These are phyloP conservation scores for Hypomecis punctinalis DNA, from an alignment of 2,888 invertebrate species.

Conservation along the genomic window DNA sequence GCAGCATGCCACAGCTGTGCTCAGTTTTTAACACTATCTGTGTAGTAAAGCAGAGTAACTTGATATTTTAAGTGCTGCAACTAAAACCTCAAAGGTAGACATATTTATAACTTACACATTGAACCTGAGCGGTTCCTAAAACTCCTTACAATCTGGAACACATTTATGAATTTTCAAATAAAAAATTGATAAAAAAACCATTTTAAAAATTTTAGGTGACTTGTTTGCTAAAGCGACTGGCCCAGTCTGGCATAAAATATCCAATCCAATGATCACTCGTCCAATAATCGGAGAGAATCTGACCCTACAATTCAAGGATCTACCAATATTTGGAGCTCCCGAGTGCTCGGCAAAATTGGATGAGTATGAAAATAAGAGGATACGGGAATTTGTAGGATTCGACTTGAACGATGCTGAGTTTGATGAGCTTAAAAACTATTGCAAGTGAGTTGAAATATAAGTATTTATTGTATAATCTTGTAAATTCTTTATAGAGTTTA, in stretches of 20 bases:
- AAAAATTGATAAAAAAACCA: neutral
- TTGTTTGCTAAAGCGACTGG: conserved; percentile 56
- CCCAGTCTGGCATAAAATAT: conserved; percentile 61
- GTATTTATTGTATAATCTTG: too few species aligned
- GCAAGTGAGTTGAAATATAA: conserved; percentile 65
- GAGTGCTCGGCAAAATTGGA: conserved; percentile 46
- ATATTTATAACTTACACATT: too few species aligned
- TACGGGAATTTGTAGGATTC: conserved; percentile 67
- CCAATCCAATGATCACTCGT: conserved; percentile 57
- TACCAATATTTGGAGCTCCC: conserved; percentile 66
- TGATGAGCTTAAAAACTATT: conserved; percentile 69
- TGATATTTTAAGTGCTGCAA: too few species aligned
- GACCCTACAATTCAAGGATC: conserved; percentile 58
- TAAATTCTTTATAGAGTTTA: too few species aligned
- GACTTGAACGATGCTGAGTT: conserved; percentile 70
- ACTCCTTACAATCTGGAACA: too few species aligned
- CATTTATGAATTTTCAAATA: too few species aligned
- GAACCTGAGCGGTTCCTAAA: too few species aligned
- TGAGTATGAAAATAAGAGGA: conserved; percentile 54
- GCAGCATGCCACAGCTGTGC: too few species aligned
- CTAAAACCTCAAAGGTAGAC: too few species aligned
- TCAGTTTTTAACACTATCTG: too few species aligned
- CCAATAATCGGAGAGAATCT: conserved; percentile 64
- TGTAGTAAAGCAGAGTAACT: too few species aligned
- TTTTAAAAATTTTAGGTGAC: conserved; percentile 4